Evolutionary conservation across 2,113 vertebrate genomes (phyloP), one percentile per base, ranked within the genome.

Genomic region (Limnothrissa miodon): DNA sequence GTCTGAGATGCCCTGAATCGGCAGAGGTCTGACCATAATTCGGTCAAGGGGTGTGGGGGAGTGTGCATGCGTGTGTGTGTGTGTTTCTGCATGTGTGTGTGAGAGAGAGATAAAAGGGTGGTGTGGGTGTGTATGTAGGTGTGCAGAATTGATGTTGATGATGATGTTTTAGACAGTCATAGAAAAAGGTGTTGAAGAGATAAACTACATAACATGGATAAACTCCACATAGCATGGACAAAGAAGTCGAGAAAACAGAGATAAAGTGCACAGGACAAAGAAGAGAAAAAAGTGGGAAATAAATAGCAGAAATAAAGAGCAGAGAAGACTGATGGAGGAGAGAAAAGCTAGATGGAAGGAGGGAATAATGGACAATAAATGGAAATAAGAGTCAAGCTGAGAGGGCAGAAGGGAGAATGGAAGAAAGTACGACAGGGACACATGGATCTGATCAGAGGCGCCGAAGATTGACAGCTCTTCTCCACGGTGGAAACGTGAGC

Each of bases 21-120:
- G 51, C 74, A 46, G 66, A 45, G 83, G 74, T 87, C 87, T 87
- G 90, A 89, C 87, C 74, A 81, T 48, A 86, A 81, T 44, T 46
- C 48, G 79, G 56, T 56, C 39, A 29, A 80, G 79, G 45, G 59
- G 59, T 66, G 59, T n/a, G 59, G 59, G 59, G 23, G 6, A 66
- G 59, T 5, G 8, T 8, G n/a, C 29, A n/a, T 66, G 59, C 29
- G n/a, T 25, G 59, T 62, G 23, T 66, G 59, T 66, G 25, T 66
- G 25, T 29, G 59, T 10, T n/a, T 33, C 42, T 42, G 42, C 6
- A 42, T 4, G 42, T 6, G n/a, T n/a, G n/a, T n/a, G n/a, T n/a
- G n/a, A 42, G 42, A 42, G 42, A 42, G 2, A 2, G 42, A 42
- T 42, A 42, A n/a, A n/a, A n/a, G n/a, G n/a, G n/a, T n/a, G n/a